These are phyloP conservation scores for Peromyscus maniculatus DNA, from an alignment of 2,113 vertebrate genomes.

Conservation along the genomic window DNA sequence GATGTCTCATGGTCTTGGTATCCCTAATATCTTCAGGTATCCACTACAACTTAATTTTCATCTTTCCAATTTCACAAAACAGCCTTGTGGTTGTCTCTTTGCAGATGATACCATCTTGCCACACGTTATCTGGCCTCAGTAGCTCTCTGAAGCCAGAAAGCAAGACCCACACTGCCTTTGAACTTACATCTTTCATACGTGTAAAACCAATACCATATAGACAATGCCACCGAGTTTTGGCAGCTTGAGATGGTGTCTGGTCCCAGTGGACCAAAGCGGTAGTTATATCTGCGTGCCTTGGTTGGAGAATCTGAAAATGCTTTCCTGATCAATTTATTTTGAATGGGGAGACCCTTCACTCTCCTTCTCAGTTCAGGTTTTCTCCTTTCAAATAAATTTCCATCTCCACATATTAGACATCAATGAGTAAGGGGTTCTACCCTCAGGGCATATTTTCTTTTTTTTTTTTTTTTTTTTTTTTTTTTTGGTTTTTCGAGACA, in stretches of 20 bases:
- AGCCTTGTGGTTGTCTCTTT: neutral
- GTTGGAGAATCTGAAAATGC: neutral
- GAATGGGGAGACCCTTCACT: too few relatives aligned
- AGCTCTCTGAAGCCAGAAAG: neutral
- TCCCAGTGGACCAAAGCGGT: too few relatives aligned
- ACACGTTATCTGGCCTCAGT: neutral
- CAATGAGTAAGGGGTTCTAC: neutral
- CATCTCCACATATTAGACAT: neutral
- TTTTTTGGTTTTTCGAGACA: too few relatives aligned
- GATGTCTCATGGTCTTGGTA: neutral
- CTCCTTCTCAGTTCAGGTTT: neutral
- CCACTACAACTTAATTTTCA: neutral
- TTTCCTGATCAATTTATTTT: neutral
- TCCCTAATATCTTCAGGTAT: neutral
- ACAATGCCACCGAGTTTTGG: too few relatives aligned
- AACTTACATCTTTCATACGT: too few relatives aligned
- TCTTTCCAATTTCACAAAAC: neutral
- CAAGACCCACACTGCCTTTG: too few relatives aligned
- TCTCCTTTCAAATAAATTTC: neutral
- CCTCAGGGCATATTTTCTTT: neutral
- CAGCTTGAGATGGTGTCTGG: too few relatives aligned
- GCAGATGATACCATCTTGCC: neutral
- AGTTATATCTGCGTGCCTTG: neutral
- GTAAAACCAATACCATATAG: too few relatives aligned
- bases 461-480: too few relatives aligned